Evolutionary conservation across 2,888 invertebrate species (phyloP).

Genomic region (Leptura quadrifasciata): DNA sequence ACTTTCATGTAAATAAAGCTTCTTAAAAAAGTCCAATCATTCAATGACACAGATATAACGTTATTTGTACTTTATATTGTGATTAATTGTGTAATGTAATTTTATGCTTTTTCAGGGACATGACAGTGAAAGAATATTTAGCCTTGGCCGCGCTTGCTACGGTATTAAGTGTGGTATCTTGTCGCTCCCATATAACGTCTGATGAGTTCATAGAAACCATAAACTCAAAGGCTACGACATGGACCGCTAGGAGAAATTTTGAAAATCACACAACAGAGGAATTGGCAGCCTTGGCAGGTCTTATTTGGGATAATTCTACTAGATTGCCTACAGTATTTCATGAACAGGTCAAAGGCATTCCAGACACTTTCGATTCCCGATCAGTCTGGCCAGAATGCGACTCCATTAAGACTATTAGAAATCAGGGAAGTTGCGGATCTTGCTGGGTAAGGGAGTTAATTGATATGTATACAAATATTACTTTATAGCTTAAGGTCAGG

Average conservation of each 20-base stretch:
- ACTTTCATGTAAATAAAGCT: too few relatives aligned
- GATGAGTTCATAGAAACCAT: slow-evolving; percentile 24
- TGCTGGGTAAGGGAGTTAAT: slow-evolving; percentile 83
- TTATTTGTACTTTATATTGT: too few relatives aligned
- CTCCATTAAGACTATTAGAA: slow-evolving; percentile 85
- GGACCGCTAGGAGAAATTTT: slow-evolving; percentile 27
- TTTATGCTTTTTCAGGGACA: background rate
- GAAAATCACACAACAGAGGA: slow-evolving; percentile 17
- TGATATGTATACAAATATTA: too few relatives aligned
- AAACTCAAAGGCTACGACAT: slow-evolving; percentile 32
- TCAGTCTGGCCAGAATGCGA: slow-evolving; percentile 88
- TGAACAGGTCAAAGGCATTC: slow-evolving; percentile 67
- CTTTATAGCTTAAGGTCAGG: too few relatives aligned
- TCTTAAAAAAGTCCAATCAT: too few relatives aligned
- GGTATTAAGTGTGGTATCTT: background rate
- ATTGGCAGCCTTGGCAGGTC: slow-evolving; percentile 5
- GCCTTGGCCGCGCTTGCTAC: slow-evolving; percentile 3
- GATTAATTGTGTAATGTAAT: too few relatives aligned
- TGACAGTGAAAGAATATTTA: slow-evolving; percentile 19
- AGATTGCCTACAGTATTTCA: slow-evolving; percentile 11
- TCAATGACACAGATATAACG: too few relatives aligned
- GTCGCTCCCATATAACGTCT: background rate
- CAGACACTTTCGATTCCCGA: slow-evolving; percentile 87
- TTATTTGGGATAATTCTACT: background rate
- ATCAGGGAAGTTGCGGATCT: slow-evolving; percentile 91